Conservation (phyloP, 2,113 vertebrate genomes). For the Euleptes europaea region DNA sequence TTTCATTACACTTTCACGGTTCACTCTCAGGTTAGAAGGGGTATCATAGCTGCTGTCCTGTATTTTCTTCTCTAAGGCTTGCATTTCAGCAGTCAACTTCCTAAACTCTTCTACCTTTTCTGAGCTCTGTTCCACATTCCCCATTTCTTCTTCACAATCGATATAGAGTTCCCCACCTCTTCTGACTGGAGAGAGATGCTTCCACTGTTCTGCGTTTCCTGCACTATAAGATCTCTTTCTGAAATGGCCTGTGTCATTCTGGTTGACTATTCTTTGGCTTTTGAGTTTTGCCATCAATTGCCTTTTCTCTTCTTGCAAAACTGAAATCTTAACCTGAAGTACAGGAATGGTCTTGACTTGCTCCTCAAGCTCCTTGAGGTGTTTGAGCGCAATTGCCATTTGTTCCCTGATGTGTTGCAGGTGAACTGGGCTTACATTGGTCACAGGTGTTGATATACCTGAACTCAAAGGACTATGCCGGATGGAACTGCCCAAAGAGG, state of each 20-base stretch:
- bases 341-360: conserved; percentile 95
- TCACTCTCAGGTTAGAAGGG: conserved; percentile 43
- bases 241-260: conserved; percentile 70
- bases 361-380: conserved; percentile 92
- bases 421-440: conserved; percentile 91
- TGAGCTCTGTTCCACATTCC: conserved; percentile 80
- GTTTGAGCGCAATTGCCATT: conserved; percentile 93
- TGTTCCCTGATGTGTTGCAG: conserved; percentile 96
- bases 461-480: conserved; percentile 96
- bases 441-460: conserved; percentile 90
- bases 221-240: conserved; percentile 93
- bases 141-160: conserved; percentile 82
- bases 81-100: conserved; percentile 91
- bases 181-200: conserved; percentile 73
- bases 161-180: conserved; percentile 88
- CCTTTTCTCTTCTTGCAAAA: conserved; percentile 94
- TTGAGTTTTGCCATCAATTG: conserved; percentile 88
- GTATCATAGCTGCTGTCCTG: conserved; percentile 75
- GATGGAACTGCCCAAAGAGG: conserved; percentile 90
- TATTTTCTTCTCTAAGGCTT: conserved; percentile 89
- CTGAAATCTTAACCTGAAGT: conserved; percentile 95
- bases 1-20: conserved; percentile 54
- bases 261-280: conserved; percentile 73
- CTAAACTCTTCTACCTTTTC: conserved; percentile 90
- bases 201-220: conserved; percentile 89